Evolutionary conservation across 2,113 vertebrate species (phyloP).

Genomic region (Ondatra zibethicus): DNA sequence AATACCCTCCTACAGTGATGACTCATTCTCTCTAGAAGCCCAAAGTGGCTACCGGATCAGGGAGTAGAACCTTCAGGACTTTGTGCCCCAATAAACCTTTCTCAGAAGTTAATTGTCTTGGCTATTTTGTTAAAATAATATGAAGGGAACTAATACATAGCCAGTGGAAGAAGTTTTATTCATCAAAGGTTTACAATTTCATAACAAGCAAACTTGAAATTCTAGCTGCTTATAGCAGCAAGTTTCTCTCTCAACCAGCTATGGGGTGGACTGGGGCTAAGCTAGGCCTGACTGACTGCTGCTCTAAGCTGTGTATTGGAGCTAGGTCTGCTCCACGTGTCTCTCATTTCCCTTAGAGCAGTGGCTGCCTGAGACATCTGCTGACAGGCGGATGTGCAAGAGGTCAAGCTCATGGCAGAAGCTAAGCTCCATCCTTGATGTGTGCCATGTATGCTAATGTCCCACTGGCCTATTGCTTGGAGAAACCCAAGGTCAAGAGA

Average conservation of each 20-base stretch:
- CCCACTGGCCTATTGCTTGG: not conserved
- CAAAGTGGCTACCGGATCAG: not conserved
- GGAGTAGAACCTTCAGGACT: not conserved
- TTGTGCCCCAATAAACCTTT: not conserved
- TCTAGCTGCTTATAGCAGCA: not conserved
- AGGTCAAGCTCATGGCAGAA: not conserved
- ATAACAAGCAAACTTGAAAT: slow-evolving; percentile 10
- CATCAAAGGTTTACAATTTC: not conserved
- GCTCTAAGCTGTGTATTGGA: not conserved
- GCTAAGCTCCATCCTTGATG: not conserved
- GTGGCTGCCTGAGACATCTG: not conserved
- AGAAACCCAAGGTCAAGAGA: not conserved
- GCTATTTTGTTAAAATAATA: not conserved
- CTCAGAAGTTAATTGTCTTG: not conserved
- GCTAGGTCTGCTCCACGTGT: not conserved
- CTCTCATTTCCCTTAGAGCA: not conserved
- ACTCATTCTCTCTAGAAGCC: not conserved
- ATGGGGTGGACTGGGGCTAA: not conserved
- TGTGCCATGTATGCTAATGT: not conserved
- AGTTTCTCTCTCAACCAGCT: not conserved
- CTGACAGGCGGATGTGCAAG: not conserved
- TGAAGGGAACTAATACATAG: not conserved
- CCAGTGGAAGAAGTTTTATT: not conserved
- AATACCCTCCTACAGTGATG: not conserved
- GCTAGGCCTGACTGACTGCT: not conserved